Base-by-base conservation (phyloP, 1,140 invertebrate genomes). In the Hermatobates lingyangjiaoensis region DNA sequence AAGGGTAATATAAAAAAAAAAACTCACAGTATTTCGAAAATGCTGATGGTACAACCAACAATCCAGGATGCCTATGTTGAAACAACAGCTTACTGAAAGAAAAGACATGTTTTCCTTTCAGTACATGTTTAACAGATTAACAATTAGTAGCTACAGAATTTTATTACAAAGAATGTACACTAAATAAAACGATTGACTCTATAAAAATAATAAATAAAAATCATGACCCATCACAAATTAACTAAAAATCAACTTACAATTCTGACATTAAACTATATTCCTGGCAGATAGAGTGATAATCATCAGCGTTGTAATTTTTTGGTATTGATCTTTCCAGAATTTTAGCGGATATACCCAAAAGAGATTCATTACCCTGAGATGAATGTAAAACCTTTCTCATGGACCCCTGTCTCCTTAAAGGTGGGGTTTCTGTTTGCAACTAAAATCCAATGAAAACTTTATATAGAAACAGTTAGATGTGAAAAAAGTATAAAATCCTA, bases 1-100 rank as follows among this genome's bases (percentile, higher is more conserved):
- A n/a, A n/a, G 47, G 14, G 3, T 39, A 45, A 21, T 28, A 27
- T 42, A 54, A 47, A 27, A 39, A 40, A 44, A 34, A 48, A 38
- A 45, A 44, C 27, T 12, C 27, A 51, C 48, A 27, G 23, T 54
- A 18, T 48, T 48, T 38, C 30, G 52, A 47, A 27, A 53, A 34
- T 60, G 82, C 81, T 54, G 89, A 91, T 50, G 91, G 90, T 66
- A 94, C 87, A 2, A 91, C 81, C 72, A 93, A 95, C 53, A 93
- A 74, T 44, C 90, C 88, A 61, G 79, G 77, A n/a, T 21, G 39
- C 15, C 21, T 12, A 23, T 24, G n/a, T 3, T 45, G 21, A 5
- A 39, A 14, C 21, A 51, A 24, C 12, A 51, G 25, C 24, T 51
- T 51, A 27, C 50, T 51, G 28, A 1, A 42, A 51, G 15, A 42